These are phyloP conservation scores for Amiota communis DNA, from an alignment of 2,888 invertebrate species.

Conservation along the genomic window DNA sequence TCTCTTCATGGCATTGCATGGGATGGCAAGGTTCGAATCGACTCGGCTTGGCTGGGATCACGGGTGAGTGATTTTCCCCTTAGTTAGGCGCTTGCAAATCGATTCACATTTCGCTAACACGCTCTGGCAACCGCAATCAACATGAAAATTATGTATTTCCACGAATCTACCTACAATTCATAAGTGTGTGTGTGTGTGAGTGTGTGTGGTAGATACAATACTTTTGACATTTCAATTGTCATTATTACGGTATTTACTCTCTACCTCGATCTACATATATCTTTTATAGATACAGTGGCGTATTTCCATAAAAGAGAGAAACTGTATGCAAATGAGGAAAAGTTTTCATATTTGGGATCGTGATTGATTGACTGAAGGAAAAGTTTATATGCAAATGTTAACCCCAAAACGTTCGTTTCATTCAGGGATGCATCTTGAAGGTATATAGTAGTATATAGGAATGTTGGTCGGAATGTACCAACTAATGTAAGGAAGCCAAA, in stretches of 20 bases:
- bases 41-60: no score
- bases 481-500: no score
- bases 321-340: no score
- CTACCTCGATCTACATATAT: background rate
- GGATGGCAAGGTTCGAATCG: no score
- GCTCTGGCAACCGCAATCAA: slow-evolving; percentile 21
- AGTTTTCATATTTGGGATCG: no score
- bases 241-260: slow-evolving; percentile 9
- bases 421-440: background rate
- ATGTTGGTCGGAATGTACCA: no score
- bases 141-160: slow-evolving; percentile 8
- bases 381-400: background rate
- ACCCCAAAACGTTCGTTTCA: background rate
- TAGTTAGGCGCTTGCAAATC: slow-evolving; percentile 2
- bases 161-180: background rate
- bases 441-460: no score
- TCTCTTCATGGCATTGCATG: no score
- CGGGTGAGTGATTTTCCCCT: no score
- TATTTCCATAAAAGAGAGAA: background rate
- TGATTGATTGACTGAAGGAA: no score
- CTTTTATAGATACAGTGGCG: background rate
- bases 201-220: background rate
- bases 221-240: slow-evolving; percentile 20
- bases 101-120: slow-evolving; percentile 20
- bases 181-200: background rate